A percentile compares a stretch with the other conserved stretches of the same genome.
Evolutionary conservation across 2,113 vertebrate species (phyloP).

Genomic region (Equus przewalskii): DNA sequence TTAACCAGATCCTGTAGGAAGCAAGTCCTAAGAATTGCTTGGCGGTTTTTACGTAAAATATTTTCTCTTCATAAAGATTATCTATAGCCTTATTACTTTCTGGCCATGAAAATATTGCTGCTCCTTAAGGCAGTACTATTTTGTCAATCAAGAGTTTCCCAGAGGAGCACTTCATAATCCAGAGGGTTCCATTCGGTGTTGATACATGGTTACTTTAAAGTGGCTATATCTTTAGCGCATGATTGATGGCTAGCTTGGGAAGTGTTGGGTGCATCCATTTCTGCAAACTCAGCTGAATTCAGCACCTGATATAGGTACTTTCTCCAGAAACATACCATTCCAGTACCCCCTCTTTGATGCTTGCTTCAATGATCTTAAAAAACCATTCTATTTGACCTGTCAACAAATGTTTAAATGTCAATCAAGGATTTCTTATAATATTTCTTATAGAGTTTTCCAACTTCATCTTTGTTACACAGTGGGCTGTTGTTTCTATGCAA

Average conservation of each 20-base stretch:
- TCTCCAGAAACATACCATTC: conserved; percentile 23
- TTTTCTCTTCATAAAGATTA: conserved; percentile 81
- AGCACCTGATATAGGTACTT: conserved; percentile 12
- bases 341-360: conserved; percentile 10
- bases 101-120: conserved; percentile 86
- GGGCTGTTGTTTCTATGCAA: conserved; percentile 16
- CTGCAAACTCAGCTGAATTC: conserved; percentile 75
- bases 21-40: conserved; percentile 62
- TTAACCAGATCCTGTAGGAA: conserved; percentile 31
- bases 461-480: conserved; percentile 48
- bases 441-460: neutral
- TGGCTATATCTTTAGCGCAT: conserved; percentile 70
- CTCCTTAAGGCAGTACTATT: conserved; percentile 85
- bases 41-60: conserved; percentile 75
- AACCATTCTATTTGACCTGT: conserved; percentile 8
- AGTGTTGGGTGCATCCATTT: conserved; percentile 66
- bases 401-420: conserved; percentile 41
- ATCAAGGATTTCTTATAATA: conserved; percentile 30
- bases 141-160: conserved; percentile 86
- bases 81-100: conserved; percentile 84
- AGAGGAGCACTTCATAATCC: conserved; percentile 78
- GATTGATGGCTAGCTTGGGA: conserved; percentile 73
- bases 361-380: conserved; percentile 48
- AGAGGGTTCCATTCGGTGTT: conserved; percentile 75
- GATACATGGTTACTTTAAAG: conserved; percentile 80